A percentile compares a stretch with the other conserved stretches of the same genome.
Evolutionary conservation across 2,797 vertebrate genomes (phyloP).

Genomic region (Buphagus erythrorhynchus): DNA sequence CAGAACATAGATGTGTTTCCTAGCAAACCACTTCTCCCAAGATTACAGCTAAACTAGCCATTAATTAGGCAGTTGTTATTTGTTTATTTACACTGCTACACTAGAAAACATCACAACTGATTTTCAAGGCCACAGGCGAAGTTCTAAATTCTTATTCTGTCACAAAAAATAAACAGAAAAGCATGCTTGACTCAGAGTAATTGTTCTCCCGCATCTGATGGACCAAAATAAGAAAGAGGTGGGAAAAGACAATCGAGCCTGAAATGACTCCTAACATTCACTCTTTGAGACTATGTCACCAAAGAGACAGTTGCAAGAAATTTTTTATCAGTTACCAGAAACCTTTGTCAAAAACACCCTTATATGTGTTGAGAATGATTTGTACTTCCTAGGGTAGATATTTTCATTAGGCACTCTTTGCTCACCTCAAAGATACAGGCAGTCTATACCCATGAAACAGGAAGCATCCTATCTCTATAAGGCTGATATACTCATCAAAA

Average conservation of each 20-base stretch:
- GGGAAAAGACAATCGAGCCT: not conserved
- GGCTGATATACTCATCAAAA: not conserved
- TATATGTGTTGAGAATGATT: not conserved
- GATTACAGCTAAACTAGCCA: not conserved
- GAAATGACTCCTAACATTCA: not conserved
- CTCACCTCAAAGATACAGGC: not conserved
- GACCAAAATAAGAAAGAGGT: not conserved
- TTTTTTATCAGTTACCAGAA: not conserved
- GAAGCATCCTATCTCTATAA: not conserved
- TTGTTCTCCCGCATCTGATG: not conserved
- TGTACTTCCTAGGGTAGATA: not conserved
- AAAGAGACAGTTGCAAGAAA: not conserved
- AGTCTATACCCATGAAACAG: not conserved
- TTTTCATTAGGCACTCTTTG: not conserved
- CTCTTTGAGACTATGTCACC: not conserved
- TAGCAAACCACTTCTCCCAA: not conserved
- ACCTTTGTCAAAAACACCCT: not conserved
- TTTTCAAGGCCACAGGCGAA: not conserved
- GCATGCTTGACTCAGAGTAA: not conserved
- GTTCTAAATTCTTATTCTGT: not conserved
- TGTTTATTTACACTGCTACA: not conserved
- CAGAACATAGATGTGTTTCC: rapidly evolving
- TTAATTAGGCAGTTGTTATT: not conserved
- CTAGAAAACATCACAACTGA: not conserved
- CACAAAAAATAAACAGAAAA: not conserved